Base-by-base conservation (phyloP, 2,113 vertebrate species). In the Chaetodon auriga region DNA sequence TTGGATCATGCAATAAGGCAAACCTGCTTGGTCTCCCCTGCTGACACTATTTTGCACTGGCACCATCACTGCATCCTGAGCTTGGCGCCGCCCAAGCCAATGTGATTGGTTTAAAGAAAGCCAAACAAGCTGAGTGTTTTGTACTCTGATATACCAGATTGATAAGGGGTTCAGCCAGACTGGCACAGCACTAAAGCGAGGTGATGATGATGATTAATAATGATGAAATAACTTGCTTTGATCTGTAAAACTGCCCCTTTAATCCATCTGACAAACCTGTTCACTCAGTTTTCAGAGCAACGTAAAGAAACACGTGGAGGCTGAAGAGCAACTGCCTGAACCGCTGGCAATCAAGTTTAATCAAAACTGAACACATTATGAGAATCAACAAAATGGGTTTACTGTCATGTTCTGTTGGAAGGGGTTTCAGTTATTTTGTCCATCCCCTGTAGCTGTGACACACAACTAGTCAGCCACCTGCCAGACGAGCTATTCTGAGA, bases 401-500 rank as follows among this genome's bases (percentile, higher is more conserved):
- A 35, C 30, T 53, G 10, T 46, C 43, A 23, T 55, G 7, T 74
- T 36, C 30, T 30, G 49, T 36, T 23, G 43, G 66, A 79, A 64
- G 7, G 10, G 54, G 63, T 55, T 70, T 57, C 19, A 54, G 41
- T 60, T 61, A 45, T 58, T 53, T 60, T 53, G 36, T 78, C 76
- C 30, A 36, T 73, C 62, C 80, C 85, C 49, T 74, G 65, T n/a
- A 85, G 80, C 79, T 72, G 51, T 78, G 64, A 84, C 75, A 69
- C 66, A 79, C 49, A 73, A 49, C 76, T 64, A 78, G 49, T 81
- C 84, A 72, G 89, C 80, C 86, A 80, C 87, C 84, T 81, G 83
- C 53, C 81, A 85, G 78, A 86, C 46, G 16, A 83, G 84, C 85
- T 85, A 87, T 90, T 82, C 82, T 86, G 70, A 85, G 18, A 19